A percentile compares a stretch with the other conserved stretches of the same genome.
These are phyloP conservation scores for Eubucco bourcierii DNA, from an alignment of 2,113 vertebrate species.

Conservation along the genomic window DNA sequence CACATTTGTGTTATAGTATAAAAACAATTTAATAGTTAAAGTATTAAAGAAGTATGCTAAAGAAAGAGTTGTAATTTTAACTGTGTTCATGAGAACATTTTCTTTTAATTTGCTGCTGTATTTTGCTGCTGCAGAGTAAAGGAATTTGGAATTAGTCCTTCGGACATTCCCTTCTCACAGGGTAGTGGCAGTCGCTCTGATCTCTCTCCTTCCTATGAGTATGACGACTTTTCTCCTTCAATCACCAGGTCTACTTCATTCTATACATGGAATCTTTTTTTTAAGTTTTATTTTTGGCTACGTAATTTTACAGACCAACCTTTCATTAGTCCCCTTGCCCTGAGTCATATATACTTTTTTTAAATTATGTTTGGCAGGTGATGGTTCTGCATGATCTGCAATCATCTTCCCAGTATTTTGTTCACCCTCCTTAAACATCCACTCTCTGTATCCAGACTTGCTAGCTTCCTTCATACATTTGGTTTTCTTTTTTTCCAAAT, in stretches of 20 bases:
- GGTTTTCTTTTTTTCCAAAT: not conserved
- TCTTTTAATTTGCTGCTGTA: conserved; percentile 78
- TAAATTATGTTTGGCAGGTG: conserved; percentile 74
- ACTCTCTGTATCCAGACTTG: conserved; percentile 56
- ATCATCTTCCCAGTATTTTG: conserved; percentile 70
- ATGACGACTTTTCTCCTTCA: conserved; percentile 88
- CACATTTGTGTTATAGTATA: not conserved
- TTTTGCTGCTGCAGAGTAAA: conserved; percentile 92
- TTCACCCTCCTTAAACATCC: conserved; percentile 66
- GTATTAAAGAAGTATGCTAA: conserved; percentile 7
- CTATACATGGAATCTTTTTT: conserved; percentile 72
- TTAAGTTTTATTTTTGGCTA: conserved; percentile 50
- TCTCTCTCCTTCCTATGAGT: conserved; percentile 95
- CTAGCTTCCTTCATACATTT: conserved; percentile 50
- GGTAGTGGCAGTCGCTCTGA: conserved; percentile 89
- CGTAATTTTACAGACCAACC: conserved; percentile 46
- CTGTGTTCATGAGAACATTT: conserved; percentile 75
- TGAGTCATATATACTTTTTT: conserved; percentile 63
- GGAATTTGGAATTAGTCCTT: conserved; percentile 99
- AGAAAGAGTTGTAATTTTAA: conserved; percentile 49
- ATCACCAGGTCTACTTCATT: conserved; percentile 82
- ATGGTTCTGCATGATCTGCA: conserved; percentile 76
- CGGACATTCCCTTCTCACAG: conserved; percentile 98
- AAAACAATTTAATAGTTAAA: conserved; percentile 1
- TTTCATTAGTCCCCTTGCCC: conserved; percentile 63